phyloP scores from a whole-genome alignment of 2,888 invertebrate species.

The Lordiphosa fenestrarum region DNA sequence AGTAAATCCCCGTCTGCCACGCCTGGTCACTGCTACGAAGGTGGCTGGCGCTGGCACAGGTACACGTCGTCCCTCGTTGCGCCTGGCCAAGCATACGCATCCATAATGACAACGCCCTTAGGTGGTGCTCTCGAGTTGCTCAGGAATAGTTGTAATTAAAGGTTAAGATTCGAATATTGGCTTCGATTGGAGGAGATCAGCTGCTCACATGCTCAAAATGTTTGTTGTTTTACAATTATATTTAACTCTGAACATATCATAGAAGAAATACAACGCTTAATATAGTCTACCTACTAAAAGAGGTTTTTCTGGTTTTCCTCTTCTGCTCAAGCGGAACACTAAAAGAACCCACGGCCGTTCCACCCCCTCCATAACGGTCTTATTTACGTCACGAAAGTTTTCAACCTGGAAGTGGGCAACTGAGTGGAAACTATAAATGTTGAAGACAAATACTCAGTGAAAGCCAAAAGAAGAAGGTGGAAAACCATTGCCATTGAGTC shows the following conservation, averaged over 20 bases:
- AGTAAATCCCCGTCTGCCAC: slow-evolving; percentile 77
- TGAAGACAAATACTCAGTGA: neutral
- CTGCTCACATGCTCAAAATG: slow-evolving; percentile 30
- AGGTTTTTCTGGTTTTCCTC: neutral
- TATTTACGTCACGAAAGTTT: neutral
- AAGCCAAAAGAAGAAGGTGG: no score
- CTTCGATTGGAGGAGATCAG: neutral
- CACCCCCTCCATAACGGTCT: neutral
- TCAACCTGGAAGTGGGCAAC: neutral
- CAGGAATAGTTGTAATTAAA: slow-evolving; percentile 52
- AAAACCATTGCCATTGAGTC: no score
- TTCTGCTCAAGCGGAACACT: slow-evolving; percentile 1
- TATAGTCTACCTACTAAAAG: neutral
- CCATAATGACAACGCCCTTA: slow-evolving; percentile 36
- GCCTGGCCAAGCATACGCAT: slow-evolving; percentile 52
- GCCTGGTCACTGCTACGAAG: slow-evolving; percentile 52
- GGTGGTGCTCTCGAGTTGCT: slow-evolving; percentile 43
- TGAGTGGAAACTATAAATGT: slow-evolving; percentile 3
- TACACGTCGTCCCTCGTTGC: slow-evolving; percentile 54
- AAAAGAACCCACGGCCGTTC: neutral
- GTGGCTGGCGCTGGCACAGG: slow-evolving; percentile 19
- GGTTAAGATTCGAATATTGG: slow-evolving; percentile 18
- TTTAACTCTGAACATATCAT: slow-evolving; percentile 23
- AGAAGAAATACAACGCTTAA: slow-evolving; percentile 25
- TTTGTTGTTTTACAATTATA: slow-evolving; percentile 14